Conservation (phyloP, 2,113 vertebrate genomes). For the Cynocephalus volans region DNA sequence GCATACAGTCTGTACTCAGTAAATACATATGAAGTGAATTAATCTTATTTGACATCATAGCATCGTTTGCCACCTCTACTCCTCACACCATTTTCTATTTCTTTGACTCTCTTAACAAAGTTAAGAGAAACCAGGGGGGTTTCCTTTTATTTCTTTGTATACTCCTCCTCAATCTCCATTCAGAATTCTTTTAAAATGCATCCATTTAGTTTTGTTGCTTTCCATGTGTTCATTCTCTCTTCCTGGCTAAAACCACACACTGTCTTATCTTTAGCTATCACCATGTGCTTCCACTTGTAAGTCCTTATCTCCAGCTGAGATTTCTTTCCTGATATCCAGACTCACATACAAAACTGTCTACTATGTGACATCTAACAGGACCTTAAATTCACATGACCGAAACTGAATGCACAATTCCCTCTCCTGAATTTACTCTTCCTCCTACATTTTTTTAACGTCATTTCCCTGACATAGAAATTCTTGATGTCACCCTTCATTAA, state of each 20-base stretch:
- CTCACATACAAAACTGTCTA: not conserved
- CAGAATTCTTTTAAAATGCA: slow-evolving; percentile 24
- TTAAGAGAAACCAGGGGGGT: not conserved
- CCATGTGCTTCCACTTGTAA: not conserved
- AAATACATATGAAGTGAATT: not conserved
- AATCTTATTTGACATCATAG: slow-evolving; percentile 14
- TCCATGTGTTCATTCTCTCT: slow-evolving; percentile 11
- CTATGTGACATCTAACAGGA: not conserved
- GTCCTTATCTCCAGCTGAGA: not conserved
- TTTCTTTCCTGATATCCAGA: slow-evolving; percentile 15
- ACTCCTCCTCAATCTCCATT: not conserved
- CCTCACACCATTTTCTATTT: not conserved
- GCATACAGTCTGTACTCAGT: not conserved
- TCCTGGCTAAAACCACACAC: not conserved
- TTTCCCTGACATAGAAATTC: slow-evolving; percentile 10
- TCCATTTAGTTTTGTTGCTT: not conserved
- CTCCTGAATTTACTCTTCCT: slow-evolving; percentile 23
- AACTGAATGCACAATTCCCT: not conserved
- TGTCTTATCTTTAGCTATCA: not conserved
- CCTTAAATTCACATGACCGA: not conserved
- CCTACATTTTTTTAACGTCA: not conserved
- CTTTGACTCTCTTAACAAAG: not conserved
- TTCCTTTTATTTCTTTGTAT: not conserved
- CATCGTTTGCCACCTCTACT: not conserved
- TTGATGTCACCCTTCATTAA: not conserved